phyloP scores from a whole-genome alignment of 1,140 invertebrate species.

The Anoplolepis gracilipes region DNA sequence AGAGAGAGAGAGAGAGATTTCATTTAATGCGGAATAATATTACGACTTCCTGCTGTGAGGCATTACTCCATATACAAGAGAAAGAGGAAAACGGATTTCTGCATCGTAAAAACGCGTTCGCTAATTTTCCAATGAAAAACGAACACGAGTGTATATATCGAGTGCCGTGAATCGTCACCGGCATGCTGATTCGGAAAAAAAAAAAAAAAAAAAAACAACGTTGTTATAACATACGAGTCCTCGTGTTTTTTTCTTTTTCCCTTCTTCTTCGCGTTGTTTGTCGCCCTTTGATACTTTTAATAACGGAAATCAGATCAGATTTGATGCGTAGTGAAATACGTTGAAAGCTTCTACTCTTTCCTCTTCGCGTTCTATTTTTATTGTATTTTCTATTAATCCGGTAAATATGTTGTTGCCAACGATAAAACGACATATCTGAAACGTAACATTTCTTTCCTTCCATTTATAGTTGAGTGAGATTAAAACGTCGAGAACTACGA shows the following conservation, averaged over 20 bases:
- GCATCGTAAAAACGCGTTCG: constrained; percentile 19
- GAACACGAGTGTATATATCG: not conserved
- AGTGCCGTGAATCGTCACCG: constrained; percentile 3
- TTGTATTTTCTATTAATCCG: not conserved
- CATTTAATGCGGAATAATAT: constrained; percentile 71
- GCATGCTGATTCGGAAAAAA: constrained; percentile 50
- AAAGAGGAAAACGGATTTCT: not conserved
- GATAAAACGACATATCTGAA: constrained; percentile 6
- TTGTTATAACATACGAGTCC: constrained; percentile 24
- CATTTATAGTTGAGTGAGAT: too few relatives aligned
- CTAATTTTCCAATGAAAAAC: constrained; percentile 7
- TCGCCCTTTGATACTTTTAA: constrained; percentile 76
- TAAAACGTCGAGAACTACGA: not conserved
- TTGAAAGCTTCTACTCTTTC: constrained; percentile 6
- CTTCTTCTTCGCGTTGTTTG: not conserved
- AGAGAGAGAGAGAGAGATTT: constrained; percentile 37
- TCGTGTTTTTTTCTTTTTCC: not conserved
- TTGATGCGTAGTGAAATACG: not conserved
- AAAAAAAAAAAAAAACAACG: too few relatives aligned
- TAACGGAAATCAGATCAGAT: constrained; percentile 72
- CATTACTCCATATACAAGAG: not conserved
- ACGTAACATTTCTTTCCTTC: not conserved
- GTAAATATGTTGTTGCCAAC: not conserved
- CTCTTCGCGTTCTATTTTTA: not conserved
- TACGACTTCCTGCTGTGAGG: constrained; percentile 36